A percentile compares a stretch with the other conserved stretches of the same genome.
Conservation (phyloP, 2,113 vertebrate species). For the Solenodon paradoxus region DNA sequence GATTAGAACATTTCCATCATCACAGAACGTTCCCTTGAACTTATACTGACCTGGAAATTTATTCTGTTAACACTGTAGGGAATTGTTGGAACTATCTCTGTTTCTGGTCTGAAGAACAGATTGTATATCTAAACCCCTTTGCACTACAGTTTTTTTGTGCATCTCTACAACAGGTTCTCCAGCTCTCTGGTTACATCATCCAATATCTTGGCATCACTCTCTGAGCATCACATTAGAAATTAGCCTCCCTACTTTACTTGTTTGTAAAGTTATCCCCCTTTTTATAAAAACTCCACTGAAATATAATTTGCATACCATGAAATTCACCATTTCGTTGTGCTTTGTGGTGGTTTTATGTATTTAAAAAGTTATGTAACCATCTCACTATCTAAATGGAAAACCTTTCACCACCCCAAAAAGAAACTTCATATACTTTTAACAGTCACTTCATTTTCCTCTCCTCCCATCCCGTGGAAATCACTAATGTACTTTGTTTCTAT, state of each 20-base stretch:
- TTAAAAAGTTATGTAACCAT: not conserved
- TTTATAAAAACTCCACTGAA: not conserved
- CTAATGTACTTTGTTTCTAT: not conserved
- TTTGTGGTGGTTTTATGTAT: not conserved
- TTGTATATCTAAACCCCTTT: not conserved
- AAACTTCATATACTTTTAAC: not conserved
- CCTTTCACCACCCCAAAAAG: not conserved
- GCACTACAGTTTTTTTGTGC: not conserved
- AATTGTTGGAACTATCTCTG: not conserved
- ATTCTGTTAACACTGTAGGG: not conserved
- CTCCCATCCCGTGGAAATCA: not conserved
- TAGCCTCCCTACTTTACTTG: not conserved
- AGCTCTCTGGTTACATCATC: not conserved
- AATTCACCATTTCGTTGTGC: not conserved
- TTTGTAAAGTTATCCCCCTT: not conserved
- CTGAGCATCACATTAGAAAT: not conserved
- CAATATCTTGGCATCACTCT: not conserved
- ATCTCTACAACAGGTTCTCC: not conserved
- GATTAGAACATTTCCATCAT: too few relatives aligned
- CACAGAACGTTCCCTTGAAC: not conserved
- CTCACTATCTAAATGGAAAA: not conserved
- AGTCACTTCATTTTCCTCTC: not conserved
- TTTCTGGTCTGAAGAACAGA: not conserved
- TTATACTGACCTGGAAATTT: not conserved
- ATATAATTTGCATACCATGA: not conserved